Evolutionary conservation across 37 sponge, comb jelly and placozoan species (phyloP).

Genomic region (Theonella swinhoei): DNA sequence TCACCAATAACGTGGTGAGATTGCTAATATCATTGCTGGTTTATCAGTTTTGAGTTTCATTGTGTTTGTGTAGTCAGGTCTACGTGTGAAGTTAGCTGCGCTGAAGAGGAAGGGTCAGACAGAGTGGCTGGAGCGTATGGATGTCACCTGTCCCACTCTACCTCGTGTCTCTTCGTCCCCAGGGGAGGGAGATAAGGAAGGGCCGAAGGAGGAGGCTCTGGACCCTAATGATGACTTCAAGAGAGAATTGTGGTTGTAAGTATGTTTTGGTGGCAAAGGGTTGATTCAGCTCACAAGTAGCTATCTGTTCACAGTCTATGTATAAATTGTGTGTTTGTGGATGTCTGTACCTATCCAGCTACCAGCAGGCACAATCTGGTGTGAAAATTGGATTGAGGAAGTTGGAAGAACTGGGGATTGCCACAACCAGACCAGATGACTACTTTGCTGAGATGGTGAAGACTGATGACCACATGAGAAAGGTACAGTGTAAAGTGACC

Average conservation of each 20-base stretch:
- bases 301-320: no score
- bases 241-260: constrained; percentile 89
- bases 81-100: constrained; percentile 30
- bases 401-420: constrained; percentile 67
- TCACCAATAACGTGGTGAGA: constrained; percentile 75
- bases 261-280: background rate
- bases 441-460: constrained; percentile 99
- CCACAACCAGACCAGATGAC: constrained; percentile 83
- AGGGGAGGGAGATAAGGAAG: background rate
- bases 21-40: background rate
- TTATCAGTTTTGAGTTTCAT: background rate
- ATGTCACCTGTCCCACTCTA: constrained; percentile 23
- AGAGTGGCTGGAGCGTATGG: constrained; percentile 79
- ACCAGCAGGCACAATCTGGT: constrained; percentile 59
- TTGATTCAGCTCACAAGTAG: no score
- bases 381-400: constrained; percentile 53
- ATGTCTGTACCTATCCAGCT: constrained; percentile 24
- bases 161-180: background rate
- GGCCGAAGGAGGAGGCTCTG: constrained; percentile 33
- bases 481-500: no score
- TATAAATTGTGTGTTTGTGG: no score
- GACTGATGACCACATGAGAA: constrained; percentile 96
- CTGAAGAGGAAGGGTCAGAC: constrained; percentile 24
- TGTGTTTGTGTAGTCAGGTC: constrained; percentile 24
- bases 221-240: constrained; percentile 84